phyloP scores from a whole-genome alignment of 2,888 invertebrate genomes.

The Notodonta dromedarius region DNA sequence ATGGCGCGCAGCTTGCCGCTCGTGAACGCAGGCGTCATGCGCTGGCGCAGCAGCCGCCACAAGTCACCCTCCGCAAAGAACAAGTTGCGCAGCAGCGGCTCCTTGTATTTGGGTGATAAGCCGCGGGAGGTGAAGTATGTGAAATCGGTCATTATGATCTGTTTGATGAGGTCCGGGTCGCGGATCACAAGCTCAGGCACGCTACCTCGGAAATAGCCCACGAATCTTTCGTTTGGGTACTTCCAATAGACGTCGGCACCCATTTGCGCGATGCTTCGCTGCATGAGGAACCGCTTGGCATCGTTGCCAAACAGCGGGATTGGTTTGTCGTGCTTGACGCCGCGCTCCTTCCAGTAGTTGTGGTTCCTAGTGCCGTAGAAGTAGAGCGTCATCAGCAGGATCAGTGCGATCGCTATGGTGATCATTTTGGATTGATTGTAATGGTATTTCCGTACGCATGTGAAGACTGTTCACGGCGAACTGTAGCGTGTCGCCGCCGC shows the following conservation, averaged over 20 bases:
- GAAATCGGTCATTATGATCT: conserved; percentile 59
- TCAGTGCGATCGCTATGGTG: conserved; percentile 25
- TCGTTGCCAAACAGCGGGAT: conserved; percentile 58
- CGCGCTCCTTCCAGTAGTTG: conserved; percentile 55
- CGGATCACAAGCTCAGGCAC: conserved; percentile 57
- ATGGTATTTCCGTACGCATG: background rate
- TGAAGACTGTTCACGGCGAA: conserved; percentile 3
- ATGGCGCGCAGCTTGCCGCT: conserved; percentile 63
- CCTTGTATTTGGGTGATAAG: conserved; percentile 42
- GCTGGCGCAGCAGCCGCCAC: conserved; percentile 63
- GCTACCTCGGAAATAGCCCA: conserved; percentile 56
- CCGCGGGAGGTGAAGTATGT: conserved; percentile 57
- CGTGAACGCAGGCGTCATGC: conserved; percentile 63
- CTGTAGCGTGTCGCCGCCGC: conserved; percentile 5
- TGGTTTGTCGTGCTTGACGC: conserved; percentile 58
- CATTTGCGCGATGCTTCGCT: conserved; percentile 50
- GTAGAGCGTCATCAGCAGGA: conserved; percentile 45
- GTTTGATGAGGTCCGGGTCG: conserved; percentile 60
- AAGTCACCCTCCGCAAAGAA: conserved; percentile 64
- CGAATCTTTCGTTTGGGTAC: conserved; percentile 57
- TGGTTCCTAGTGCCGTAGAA: conserved; percentile 51
- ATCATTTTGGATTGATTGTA: conserved; percentile 25
- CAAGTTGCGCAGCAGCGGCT: conserved; percentile 60
- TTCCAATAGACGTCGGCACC: conserved; percentile 56
- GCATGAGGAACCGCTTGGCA: conserved; percentile 44